Base-by-base conservation (phyloP, 1,140 invertebrate species). In the Ganaspis sp. region DNA sequence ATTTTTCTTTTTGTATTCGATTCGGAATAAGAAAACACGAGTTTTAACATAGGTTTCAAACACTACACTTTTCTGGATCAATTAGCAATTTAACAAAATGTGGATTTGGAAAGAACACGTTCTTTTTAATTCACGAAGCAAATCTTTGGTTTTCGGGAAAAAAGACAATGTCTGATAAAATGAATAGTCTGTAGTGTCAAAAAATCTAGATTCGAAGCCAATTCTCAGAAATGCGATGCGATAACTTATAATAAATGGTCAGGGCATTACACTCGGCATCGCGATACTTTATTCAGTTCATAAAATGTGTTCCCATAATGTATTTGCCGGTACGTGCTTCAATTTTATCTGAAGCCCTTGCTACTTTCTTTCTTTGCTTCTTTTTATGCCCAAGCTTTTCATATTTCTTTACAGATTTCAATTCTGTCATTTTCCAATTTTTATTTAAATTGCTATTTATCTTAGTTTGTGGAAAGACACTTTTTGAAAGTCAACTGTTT, bases 251-350 rank as follows among this genome's bases (percentile, higher is more conserved):
- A 77, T 83, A 87, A 88, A 88, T 86, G 83, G 77, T 85, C 76
- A 69, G 37, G 81, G 82, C 74, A 85, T 85, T 86, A 86, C 84
- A 80, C 79, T 75, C 75, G 72, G 79, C 74, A 83, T 84, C 74
- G 83, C 86, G 83, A 87, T 87, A 87, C 82, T 88, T 88, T 87
- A 88, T 88, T 88, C 86, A 86, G 86, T 87, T 88, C 86, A 87
- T 88, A 86, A 88, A 88, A 87, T 86, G 83, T 85, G 81, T 84
- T 86, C 84, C 83, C 78, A 83, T 85, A 87, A 87, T 81, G 83
- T 85, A 85, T 87, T 81, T 74, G 53, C 69, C 76, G 73, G 70
- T 85, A 88, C 86, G 87, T 88, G 87, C 83, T 86, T 85, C 85
- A 83, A 87, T 87, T 88, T 86, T 85, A 84, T 85, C 81, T 78